phyloP scores from a whole-genome alignment of 1,140 invertebrate species.

The Cotesia vestalis region DNA sequence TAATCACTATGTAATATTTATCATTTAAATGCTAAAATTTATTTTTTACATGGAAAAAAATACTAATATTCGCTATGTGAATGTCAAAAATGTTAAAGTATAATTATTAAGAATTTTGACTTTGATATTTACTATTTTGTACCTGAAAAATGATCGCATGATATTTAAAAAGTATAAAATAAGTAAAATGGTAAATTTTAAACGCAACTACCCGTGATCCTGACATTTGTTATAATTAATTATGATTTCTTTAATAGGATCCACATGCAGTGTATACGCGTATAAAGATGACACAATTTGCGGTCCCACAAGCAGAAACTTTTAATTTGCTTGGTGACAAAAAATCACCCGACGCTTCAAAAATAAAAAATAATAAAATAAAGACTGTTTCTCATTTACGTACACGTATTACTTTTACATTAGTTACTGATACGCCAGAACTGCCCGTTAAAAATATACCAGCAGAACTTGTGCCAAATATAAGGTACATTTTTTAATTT shows the following conservation, averaged over 20 bases:
- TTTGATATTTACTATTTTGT: too few relatives aligned
- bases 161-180: too few relatives aligned
- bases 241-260: conserved; percentile 59
- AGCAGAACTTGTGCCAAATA: conserved; percentile 67
- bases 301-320: conserved; percentile 75
- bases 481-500: conserved; percentile 64
- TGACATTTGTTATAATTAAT: not conserved
- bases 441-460: conserved; percentile 72
- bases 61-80: too few relatives aligned
- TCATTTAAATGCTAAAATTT: too few relatives aligned
- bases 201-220: too few relatives aligned
- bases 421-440: conserved; percentile 73
- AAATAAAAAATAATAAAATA: conserved; percentile 36
- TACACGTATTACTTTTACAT: conserved; percentile 69
- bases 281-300: conserved; percentile 74
- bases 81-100: too few relatives aligned
- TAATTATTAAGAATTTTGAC: too few relatives aligned
- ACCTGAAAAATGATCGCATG: too few relatives aligned
- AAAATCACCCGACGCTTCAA: conserved; percentile 21
- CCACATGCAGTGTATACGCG: conserved; percentile 67
- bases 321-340: conserved; percentile 78
- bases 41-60: too few relatives aligned
- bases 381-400: conserved; percentile 71
- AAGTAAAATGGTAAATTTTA: too few relatives aligned
- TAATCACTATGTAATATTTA: too few relatives aligned